Evolutionary conservation across 2,797 vertebrate species (phyloP).

Genomic region (Malurus splendens): DNA sequence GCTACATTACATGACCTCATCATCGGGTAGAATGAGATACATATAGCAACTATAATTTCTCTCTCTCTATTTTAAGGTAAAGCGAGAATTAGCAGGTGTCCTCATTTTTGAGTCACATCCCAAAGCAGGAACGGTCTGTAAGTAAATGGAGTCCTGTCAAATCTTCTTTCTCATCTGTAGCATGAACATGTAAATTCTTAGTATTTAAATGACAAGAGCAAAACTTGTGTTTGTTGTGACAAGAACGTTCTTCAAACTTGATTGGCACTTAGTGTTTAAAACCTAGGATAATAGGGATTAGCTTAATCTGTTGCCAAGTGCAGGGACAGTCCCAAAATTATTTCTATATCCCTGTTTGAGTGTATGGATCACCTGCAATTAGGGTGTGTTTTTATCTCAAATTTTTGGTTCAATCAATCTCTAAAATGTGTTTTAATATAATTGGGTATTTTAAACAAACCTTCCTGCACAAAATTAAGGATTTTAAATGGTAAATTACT

Average conservation of each 20-base stretch:
- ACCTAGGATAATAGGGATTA: neutral
- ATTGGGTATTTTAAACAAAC: neutral
- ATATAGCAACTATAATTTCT: neutral
- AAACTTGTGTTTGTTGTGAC: neutral
- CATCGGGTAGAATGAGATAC: neutral
- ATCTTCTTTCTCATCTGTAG: neutral
- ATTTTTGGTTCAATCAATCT: neutral
- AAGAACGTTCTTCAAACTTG: neutral
- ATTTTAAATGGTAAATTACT: neutral
- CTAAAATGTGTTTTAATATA: neutral
- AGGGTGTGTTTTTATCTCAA: neutral
- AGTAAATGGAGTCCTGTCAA: constrained; percentile 67
- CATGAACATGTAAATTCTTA: neutral
- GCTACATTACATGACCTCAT: neutral
- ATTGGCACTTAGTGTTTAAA: neutral
- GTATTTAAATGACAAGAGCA: neutral
- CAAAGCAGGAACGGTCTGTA: constrained; percentile 94
- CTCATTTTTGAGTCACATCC: constrained; percentile 96
- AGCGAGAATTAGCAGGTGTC: constrained; percentile 88
- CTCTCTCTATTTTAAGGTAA: constrained; percentile 80
- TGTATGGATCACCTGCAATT: neutral
- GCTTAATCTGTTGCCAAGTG: neutral
- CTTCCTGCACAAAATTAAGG: neutral
- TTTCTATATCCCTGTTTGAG: neutral
- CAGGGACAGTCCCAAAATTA: neutral